phyloP scores from a whole-genome alignment of 2,888 invertebrate species.

The Micropterix aruncella region DNA sequence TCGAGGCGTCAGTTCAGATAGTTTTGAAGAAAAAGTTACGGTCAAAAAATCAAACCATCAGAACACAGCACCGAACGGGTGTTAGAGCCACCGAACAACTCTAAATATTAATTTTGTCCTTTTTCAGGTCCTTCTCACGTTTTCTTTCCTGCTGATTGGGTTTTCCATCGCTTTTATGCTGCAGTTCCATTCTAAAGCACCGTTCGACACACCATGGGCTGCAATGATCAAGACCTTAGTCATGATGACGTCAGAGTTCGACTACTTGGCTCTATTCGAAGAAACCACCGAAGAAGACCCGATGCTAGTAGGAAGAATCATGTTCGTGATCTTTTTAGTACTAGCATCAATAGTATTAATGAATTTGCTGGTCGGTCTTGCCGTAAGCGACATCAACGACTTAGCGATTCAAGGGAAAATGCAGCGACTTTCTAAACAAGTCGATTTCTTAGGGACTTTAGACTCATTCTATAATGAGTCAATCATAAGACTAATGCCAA shows the following conservation, averaged over 20 bases:
- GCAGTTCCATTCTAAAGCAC: slow-evolving; percentile 33
- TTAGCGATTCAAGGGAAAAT: slow-evolving; percentile 41
- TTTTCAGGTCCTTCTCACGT: slow-evolving; percentile 35
- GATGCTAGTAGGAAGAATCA: slow-evolving; percentile 28
- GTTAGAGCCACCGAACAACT: too few relatives aligned
- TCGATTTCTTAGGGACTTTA: slow-evolving; percentile 34
- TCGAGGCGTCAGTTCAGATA: too few relatives aligned
- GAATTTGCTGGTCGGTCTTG: slow-evolving; percentile 44
- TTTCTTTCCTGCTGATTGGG: slow-evolving; percentile 36
- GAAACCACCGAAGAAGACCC: slow-evolving; percentile 26
- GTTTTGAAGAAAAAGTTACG: too few relatives aligned
- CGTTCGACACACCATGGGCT: slow-evolving; percentile 37
- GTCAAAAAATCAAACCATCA: too few relatives aligned
- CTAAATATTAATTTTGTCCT: neutral
- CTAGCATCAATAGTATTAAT: slow-evolving; percentile 42
- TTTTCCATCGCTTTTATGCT: slow-evolving; percentile 42
- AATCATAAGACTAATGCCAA: slow-evolving; percentile 25
- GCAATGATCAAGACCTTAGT: slow-evolving; percentile 41
- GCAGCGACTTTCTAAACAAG: slow-evolving; percentile 38
- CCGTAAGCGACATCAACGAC: slow-evolving; percentile 42
- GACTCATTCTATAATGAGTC: slow-evolving; percentile 34
- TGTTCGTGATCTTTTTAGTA: slow-evolving; percentile 37
- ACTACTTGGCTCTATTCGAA: slow-evolving; percentile 34
- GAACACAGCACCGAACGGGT: too few relatives aligned
- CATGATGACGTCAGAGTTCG: slow-evolving; percentile 48